These are phyloP conservation scores for Choristoneura rosaceana DNA, from an alignment of 2,888 invertebrate genomes.

Conservation along the genomic window DNA sequence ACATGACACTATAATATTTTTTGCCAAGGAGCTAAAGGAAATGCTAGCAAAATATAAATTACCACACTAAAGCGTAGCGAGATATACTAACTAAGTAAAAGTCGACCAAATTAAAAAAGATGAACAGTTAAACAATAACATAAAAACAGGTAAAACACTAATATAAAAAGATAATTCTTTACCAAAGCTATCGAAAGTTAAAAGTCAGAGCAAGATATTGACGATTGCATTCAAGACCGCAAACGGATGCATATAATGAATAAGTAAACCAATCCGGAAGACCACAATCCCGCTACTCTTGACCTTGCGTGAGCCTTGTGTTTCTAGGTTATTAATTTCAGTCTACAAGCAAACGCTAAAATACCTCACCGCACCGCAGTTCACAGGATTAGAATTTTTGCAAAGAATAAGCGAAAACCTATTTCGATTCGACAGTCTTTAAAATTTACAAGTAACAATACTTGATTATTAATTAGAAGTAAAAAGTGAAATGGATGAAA, in stretches of 20 bases:
- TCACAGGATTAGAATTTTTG: too few relatives aligned
- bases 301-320: constrained; percentile 3
- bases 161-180: background rate
- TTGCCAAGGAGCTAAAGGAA: background rate
- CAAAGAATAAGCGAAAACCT: background rate
- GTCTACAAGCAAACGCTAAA: background rate
- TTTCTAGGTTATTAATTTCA: background rate
- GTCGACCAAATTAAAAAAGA: background rate
- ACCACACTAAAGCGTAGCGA: background rate
- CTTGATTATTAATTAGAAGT: background rate
- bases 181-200: background rate
- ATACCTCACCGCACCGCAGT: background rate
- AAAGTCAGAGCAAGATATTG: background rate
- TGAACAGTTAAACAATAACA: background rate
- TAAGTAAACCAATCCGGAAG: constrained; percentile 10
- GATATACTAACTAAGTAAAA: background rate
- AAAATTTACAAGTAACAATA: background rate
- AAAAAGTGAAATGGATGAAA: background rate
- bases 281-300: constrained; percentile 4
- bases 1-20: background rate
- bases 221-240: constrained; percentile 1
- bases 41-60: background rate
- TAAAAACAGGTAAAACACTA: background rate
- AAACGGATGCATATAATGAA: background rate
- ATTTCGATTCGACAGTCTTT: background rate